phyloP scores from a whole-genome alignment of 2,113 vertebrate species.

The Oriolus oriolus region DNA sequence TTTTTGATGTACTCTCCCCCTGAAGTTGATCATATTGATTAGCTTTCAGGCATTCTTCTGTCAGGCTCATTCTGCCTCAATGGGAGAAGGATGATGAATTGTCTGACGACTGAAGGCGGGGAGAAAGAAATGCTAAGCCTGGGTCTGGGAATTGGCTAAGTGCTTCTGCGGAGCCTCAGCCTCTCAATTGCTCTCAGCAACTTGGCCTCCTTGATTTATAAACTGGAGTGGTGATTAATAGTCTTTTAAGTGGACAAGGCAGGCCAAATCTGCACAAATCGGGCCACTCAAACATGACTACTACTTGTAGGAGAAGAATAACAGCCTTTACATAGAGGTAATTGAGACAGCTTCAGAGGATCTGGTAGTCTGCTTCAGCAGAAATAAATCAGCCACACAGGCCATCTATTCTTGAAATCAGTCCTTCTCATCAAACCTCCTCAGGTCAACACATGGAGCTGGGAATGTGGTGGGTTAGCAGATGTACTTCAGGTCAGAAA shows the following conservation, averaged over 20 bases:
- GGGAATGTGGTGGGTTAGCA: not conserved
- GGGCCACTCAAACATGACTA: conserved; percentile 78
- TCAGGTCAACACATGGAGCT: conserved; percentile 37
- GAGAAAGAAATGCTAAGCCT: conserved; percentile 80
- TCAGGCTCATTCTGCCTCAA: conserved; percentile 80
- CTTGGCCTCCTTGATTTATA: conserved; percentile 91
- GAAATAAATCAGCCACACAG: conserved; percentile 78
- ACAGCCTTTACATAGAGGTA: conserved; percentile 71
- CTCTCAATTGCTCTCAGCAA: conserved; percentile 84
- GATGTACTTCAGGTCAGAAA: not conserved
- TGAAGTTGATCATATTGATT: conserved; percentile 70
- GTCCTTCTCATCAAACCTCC: conserved; percentile 64
- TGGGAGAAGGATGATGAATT: conserved; percentile 93
- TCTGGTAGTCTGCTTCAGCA: conserved; percentile 74
- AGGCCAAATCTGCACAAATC: conserved; percentile 79
- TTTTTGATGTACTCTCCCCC: conserved; percentile 65
- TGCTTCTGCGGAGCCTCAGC: conserved; percentile 85
- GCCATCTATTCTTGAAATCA: conserved; percentile 68
- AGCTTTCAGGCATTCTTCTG: conserved; percentile 77
- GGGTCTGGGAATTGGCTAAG: conserved; percentile 94
- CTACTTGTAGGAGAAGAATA: conserved; percentile 76
- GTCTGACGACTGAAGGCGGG: conserved; percentile 73
- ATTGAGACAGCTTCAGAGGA: conserved; percentile 71
- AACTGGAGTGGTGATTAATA: conserved; percentile 94
- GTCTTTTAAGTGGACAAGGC: conserved; percentile 93